Percentiles rank a stretch among this genome's conserved stretches.
Conservation (phyloP, 2,797 vertebrate species). For the Mormyrus proboscirostris region DNA sequence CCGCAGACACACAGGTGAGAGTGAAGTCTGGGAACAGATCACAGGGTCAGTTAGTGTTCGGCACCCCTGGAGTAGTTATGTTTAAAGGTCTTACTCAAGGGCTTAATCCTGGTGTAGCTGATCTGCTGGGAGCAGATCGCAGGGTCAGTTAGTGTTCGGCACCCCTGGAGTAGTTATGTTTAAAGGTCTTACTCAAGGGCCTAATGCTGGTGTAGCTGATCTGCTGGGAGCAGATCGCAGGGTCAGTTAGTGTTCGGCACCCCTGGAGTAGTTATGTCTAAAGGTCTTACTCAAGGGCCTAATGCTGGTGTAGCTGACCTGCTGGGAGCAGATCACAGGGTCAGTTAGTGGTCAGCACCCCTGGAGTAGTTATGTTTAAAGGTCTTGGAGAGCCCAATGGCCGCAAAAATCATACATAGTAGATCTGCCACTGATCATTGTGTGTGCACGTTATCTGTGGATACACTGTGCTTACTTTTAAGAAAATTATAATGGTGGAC, state of each 20-base stretch:
- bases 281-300: too few species aligned
- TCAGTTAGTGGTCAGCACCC: too few species aligned
- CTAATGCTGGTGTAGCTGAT: background rate
- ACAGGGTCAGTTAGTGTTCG: too few species aligned
- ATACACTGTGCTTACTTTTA: background rate
- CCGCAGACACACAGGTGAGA: background rate
- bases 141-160: background rate
- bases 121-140: too few species aligned
- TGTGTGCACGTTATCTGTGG: background rate
- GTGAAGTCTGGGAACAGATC: background rate
- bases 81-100: too few species aligned
- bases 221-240: too few species aligned
- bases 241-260: too few species aligned
- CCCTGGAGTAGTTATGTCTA: too few species aligned
- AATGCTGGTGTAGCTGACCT: background rate
- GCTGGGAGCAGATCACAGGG: background rate
- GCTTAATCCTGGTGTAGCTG: too few species aligned
- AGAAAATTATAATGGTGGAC: background rate
- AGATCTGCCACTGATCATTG: background rate
- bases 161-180: background rate
- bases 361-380: too few species aligned
- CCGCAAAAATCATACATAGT: background rate
- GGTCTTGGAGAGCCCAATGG: background rate
- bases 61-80: too few species aligned
- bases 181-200: background rate